A percentile compares a stretch with the other conserved stretches of the same genome.
phyloP scores from a whole-genome alignment of 2,888 invertebrate species.

The Marronus borbonicus region DNA sequence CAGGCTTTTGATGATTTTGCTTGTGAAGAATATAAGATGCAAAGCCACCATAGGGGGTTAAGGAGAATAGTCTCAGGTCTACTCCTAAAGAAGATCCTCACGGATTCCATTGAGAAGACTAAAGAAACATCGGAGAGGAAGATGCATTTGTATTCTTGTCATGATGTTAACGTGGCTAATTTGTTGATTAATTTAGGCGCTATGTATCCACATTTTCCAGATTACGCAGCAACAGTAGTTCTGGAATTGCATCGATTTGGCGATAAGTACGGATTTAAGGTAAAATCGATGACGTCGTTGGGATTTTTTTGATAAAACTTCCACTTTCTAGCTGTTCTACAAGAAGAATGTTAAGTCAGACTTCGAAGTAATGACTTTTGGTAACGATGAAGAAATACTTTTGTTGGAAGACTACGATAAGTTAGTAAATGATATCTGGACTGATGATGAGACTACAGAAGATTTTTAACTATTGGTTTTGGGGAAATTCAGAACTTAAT shows the following conservation, averaged over 20 bases:
- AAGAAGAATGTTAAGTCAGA: background rate
- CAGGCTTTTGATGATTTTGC: constrained; percentile 77
- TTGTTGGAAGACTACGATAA: constrained; percentile 22
- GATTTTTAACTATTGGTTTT: too few species aligned
- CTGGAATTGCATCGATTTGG: constrained; percentile 43
- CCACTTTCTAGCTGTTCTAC: constrained; percentile 12
- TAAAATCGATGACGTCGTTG: background rate
- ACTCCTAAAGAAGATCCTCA: constrained; percentile 70
- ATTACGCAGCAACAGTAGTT: background rate
- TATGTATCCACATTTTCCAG: constrained; percentile 67
- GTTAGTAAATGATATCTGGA: constrained; percentile 6
- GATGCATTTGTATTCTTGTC: constrained; percentile 83
- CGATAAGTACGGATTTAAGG: constrained; percentile 36
- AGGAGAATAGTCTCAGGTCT: constrained; percentile 64
- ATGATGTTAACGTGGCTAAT: constrained; percentile 87
- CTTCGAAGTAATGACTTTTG: background rate
- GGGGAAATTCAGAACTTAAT: too few species aligned
- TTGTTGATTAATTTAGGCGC: constrained; percentile 83
- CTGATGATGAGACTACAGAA: constrained; percentile 4
- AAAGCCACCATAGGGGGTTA: constrained; percentile 80
- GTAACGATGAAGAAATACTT: background rate
- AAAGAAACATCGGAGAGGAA: constrained; percentile 71
- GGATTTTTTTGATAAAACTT: background rate
- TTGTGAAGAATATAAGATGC: constrained; percentile 78
- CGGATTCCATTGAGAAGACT: constrained; percentile 79